These are phyloP conservation scores for Dorcus parallelipipedus DNA, from an alignment of 2,888 invertebrate genomes.

Conservation along the genomic window DNA sequence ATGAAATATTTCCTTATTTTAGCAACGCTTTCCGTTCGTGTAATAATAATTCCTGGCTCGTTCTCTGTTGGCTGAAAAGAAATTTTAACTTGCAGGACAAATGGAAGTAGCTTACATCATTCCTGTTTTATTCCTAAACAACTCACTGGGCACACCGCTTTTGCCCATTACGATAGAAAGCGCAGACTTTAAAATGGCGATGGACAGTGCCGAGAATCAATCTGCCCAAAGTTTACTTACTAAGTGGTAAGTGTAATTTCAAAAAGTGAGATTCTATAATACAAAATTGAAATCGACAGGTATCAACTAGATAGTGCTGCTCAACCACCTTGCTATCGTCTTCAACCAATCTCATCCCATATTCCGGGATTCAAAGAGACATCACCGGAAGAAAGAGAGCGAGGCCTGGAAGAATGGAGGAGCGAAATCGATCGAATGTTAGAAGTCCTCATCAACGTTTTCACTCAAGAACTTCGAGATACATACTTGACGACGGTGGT, in stretches of 20 bases:
- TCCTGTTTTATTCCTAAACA: slow-evolving; percentile 75
- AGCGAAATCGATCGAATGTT: slow-evolving; percentile 62
- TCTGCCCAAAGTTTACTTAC: slow-evolving; percentile 59
- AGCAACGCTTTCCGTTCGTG: no score
- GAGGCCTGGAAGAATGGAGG: slow-evolving; percentile 54
- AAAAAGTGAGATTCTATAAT: no score
- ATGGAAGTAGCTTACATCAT: slow-evolving; percentile 71
- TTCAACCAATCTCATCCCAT: slow-evolving; percentile 59
- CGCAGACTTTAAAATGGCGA: slow-evolving; percentile 73
- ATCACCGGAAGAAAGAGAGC: slow-evolving; percentile 49
- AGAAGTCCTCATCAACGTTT: slow-evolving; percentile 64
- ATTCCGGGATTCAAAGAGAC: slow-evolving; percentile 54
- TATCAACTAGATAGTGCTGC: slow-evolving; percentile 69
- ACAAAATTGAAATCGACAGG: slow-evolving; percentile 39
- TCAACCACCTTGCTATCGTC: slow-evolving; percentile 72
- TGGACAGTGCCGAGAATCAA: slow-evolving; percentile 63
- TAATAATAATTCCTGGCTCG: background rate
- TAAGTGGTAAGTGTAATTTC: slow-evolving; percentile 56
- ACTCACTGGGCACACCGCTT: slow-evolving; percentile 72
- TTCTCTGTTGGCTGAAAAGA: background rate
- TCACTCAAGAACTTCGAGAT: slow-evolving; percentile 73
- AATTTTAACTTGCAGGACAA: slow-evolving; percentile 57
- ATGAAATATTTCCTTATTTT: no score
- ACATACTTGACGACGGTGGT: slow-evolving; percentile 78
- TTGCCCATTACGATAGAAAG: slow-evolving; percentile 75